Percentiles rank a stretch among this genome's conserved stretches.
Evolutionary conservation across 2,888 invertebrate species (phyloP).

Genomic region (Dilophus febrilis): DNA sequence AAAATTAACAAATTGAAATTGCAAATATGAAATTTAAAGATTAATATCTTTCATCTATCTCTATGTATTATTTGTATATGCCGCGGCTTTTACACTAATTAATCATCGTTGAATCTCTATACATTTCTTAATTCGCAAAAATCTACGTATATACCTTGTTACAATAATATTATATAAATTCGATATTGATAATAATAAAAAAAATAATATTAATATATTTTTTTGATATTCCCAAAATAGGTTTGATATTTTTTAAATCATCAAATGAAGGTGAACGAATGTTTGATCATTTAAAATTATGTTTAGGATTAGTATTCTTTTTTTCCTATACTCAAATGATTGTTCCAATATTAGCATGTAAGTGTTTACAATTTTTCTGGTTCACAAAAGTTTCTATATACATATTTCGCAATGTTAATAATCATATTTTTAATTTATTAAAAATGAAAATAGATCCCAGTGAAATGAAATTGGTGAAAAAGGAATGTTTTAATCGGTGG

Average conservation of each 20-base stretch:
- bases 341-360: slow-evolving; percentile 49
- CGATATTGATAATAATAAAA: no score
- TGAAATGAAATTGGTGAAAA: slow-evolving; percentile 49
- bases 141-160: no score
- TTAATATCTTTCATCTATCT: background rate
- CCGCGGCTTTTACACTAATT: no score
- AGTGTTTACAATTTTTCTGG: slow-evolving; percentile 24
- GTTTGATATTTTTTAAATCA: slow-evolving; percentile 41
- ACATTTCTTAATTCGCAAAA: no score
- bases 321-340: slow-evolving; percentile 51
- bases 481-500: slow-evolving; percentile 55
- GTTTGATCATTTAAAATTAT: slow-evolving; percentile 51
- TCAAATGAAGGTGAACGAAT: slow-evolving; percentile 46
- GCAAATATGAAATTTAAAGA: background rate
- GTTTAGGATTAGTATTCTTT: slow-evolving; percentile 46
- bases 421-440: background rate
- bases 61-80: no score
- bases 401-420: background rate
- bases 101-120: no score
- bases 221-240: no score
- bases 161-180: no score
- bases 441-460: slow-evolving; percentile 36
- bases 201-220: no score
- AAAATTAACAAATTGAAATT: no score
- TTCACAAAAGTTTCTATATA: background rate